Evolutionary conservation across 2,797 vertebrate species (phyloP).

Genomic region (Lepilemur septentrionalis): DNA sequence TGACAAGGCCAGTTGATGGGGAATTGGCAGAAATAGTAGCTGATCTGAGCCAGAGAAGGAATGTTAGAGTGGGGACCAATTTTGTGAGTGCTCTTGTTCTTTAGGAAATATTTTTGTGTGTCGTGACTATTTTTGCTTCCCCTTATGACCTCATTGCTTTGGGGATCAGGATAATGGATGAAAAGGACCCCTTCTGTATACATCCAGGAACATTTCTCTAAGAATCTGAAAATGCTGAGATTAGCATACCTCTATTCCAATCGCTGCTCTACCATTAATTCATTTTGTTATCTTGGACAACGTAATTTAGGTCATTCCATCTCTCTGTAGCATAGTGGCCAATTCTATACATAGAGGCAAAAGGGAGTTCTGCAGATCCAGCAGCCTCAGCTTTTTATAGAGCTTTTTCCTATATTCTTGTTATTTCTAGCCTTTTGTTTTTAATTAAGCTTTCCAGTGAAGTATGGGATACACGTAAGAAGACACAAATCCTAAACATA

Average conservation of each 20-base stretch:
- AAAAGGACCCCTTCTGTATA: neutral
- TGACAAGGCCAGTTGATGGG: neutral
- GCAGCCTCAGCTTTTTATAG: neutral
- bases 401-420: slow-evolving; percentile 12
- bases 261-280: neutral
- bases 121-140: slow-evolving; percentile 19
- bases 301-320: slow-evolving; percentile 29
- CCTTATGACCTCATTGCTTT: slow-evolving; percentile 16
- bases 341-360: neutral
- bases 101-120: slow-evolving; percentile 16
- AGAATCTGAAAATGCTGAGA: neutral
- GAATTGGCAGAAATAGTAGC: slow-evolving; percentile 12
- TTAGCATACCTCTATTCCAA: slow-evolving; percentile 36
- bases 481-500: neutral
- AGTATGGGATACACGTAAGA: neutral
- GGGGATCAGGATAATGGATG: neutral
- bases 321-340: neutral
- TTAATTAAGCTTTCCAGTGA: slow-evolving; percentile 40
- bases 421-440: slow-evolving; percentile 35
- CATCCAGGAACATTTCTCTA: neutral
- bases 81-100: slow-evolving; percentile 55
- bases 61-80: neutral
- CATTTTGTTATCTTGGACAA: neutral
- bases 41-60: neutral
- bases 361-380: neutral